phyloP scores from a whole-genome alignment of 1,140 invertebrate genomes.

The Brachionus plicatilis region DNA sequence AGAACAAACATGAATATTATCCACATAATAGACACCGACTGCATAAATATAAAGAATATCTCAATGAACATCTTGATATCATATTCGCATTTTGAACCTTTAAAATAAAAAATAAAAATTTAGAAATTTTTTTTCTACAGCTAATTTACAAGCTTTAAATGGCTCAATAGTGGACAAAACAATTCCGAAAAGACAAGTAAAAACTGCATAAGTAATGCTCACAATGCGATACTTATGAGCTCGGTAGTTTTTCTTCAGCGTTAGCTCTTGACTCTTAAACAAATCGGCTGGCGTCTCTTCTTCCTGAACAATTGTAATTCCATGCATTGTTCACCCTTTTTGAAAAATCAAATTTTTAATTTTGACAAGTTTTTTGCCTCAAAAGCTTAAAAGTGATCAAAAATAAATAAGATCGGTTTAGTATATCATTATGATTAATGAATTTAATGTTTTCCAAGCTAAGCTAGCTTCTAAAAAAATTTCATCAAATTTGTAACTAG shows the following conservation, averaged over 20 bases:
- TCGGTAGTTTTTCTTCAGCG: slow-evolving; percentile 26
- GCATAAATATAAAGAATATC: slow-evolving; percentile 36
- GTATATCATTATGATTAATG: background rate
- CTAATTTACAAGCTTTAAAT: slow-evolving; percentile 17
- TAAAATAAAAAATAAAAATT: background rate
- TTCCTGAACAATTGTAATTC: background rate
- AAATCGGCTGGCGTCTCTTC: background rate
- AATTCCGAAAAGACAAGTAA: background rate
- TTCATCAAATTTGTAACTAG: background rate
- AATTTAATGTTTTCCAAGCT: background rate
- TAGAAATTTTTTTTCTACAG: background rate
- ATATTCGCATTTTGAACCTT: slow-evolving; percentile 22
- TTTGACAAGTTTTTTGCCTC: background rate
- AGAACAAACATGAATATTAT: slow-evolving; percentile 33
- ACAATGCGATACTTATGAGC: slow-evolving; percentile 26
- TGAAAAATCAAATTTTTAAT: background rate
- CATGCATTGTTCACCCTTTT: background rate
- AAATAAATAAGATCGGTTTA: background rate
- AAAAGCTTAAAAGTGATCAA: background rate
- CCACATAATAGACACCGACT: slow-evolving; percentile 27
- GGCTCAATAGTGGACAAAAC: slow-evolving; percentile 30
- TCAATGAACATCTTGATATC: slow-evolving; percentile 35
- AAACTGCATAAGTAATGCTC: slow-evolving; percentile 25
- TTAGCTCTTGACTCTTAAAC: background rate
- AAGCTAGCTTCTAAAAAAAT: background rate